Conservation (phyloP, 2,113 vertebrate genomes). For the Chaenocephalus aceratus region DNA sequence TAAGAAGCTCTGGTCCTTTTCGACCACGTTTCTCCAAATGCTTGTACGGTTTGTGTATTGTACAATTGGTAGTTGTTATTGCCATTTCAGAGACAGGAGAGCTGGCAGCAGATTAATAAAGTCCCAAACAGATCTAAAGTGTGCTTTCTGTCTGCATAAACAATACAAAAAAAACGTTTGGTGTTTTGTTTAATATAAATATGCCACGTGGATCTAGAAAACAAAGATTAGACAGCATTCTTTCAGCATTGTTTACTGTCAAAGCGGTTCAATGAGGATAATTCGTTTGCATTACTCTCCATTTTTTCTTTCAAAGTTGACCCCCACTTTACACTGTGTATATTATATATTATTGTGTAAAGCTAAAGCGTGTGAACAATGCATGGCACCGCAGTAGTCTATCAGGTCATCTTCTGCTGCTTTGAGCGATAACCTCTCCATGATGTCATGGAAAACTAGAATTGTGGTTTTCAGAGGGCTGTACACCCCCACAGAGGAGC, state of each 20-base stretch:
- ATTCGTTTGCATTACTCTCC: neutral
- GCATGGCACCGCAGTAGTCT: neutral
- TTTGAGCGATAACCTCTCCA: conserved; percentile 62
- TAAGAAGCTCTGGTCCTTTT: conserved; percentile 36
- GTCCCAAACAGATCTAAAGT: neutral
- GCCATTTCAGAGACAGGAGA: neutral
- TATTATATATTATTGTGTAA: neutral
- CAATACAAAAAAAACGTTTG: neutral
- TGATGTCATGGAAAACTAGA: conserved; percentile 79
- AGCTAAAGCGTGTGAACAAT: conserved; percentile 30
- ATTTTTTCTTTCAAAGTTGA: neutral
- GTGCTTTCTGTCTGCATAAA: neutral
- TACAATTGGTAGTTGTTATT: neutral
- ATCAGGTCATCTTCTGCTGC: conserved; percentile 46
- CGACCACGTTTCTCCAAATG: neutral
- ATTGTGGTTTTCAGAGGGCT: conserved; percentile 55
- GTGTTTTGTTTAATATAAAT: conserved; percentile 25
- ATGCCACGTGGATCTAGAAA: conserved; percentile 50
- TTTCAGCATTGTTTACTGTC: conserved; percentile 17
- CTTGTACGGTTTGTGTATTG: conserved; percentile 16
- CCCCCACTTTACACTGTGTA: neutral
- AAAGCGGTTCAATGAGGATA: neutral
- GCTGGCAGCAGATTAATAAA: neutral
- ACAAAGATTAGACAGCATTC: neutral
- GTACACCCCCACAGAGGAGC: conserved; percentile 57